phyloP scores from a whole-genome alignment of 2,797 vertebrate genomes.

The Mastacembelus armatus region DNA sequence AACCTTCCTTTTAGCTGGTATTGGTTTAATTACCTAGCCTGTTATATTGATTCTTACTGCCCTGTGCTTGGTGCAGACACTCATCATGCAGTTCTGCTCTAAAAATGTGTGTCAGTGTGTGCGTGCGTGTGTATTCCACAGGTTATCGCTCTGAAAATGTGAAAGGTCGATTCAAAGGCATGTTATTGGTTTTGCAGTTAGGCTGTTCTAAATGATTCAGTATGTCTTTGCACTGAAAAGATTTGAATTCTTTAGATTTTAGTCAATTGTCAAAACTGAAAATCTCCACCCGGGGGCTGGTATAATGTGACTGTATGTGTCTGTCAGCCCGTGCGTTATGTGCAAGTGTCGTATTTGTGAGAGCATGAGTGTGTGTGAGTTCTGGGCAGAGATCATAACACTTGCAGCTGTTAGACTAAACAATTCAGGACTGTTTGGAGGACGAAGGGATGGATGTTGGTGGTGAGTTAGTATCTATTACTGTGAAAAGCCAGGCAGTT shows the following conservation, averaged over 20 bases:
- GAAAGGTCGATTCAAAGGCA: background rate
- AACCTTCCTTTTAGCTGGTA: background rate
- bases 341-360: background rate
- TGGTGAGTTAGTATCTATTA: constrained; percentile 39
- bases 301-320: background rate
- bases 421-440: constrained; percentile 15
- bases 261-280: background rate
- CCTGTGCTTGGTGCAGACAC: constrained; percentile 10
- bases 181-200: background rate
- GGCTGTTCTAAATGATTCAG: background rate
- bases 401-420: constrained; percentile 42
- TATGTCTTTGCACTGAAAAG: no score
- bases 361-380: constrained; percentile 1
- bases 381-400: constrained; percentile 3
- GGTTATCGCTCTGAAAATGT: no score
- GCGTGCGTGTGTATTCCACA: no score
- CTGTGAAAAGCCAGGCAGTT: constrained; percentile 3
- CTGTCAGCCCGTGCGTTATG: background rate
- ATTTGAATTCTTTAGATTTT: background rate
- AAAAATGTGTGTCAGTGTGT: background rate
- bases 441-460: background rate
- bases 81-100: constrained; percentile 5
- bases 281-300: background rate
- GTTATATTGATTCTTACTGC: constrained; percentile 9
- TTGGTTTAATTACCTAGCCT: constrained; percentile 13